Evolutionary conservation across 2,888 invertebrate genomes (phyloP).

Genomic region (Acronicta leporina): DNA sequence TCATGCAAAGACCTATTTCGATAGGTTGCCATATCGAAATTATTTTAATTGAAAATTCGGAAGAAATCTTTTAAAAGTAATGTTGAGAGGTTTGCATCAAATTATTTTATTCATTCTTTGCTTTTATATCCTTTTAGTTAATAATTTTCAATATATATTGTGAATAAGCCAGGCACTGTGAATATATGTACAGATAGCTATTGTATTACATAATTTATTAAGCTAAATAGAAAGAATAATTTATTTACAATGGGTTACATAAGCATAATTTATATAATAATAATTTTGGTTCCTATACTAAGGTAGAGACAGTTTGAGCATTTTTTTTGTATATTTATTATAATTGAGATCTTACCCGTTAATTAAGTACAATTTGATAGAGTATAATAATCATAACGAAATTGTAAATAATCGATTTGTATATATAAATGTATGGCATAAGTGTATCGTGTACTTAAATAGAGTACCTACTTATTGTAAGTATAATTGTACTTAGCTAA

Average conservation of each 20-base stretch:
- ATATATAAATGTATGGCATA: conserved; percentile 50
- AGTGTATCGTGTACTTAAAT: conserved; percentile 59
- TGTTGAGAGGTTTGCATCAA: conserved; percentile 21
- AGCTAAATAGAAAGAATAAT: conserved; percentile 73
- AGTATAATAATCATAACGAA: conserved; percentile 45
- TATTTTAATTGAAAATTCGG: background rate
- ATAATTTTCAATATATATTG: conserved; percentile 34
- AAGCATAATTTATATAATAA: conserved; percentile 64
- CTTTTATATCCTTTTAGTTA: conserved; percentile 44
- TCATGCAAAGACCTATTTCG: background rate
- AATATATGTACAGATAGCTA: conserved; percentile 80
- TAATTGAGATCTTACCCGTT: conserved; percentile 61
- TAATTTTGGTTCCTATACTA: conserved; percentile 88
- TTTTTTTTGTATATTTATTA: conserved; percentile 83
- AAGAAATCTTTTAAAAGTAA: conserved; percentile 12
- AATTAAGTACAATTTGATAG: conserved; percentile 64
- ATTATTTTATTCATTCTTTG: conserved; percentile 21
- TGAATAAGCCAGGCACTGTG: conserved; percentile 63
- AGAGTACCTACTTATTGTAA: conserved; percentile 55
- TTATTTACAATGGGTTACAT: conserved; percentile 78
- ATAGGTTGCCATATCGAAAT: background rate
- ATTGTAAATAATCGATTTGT: conserved; percentile 54
- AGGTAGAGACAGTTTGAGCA: conserved; percentile 77
- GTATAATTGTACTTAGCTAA: conserved; percentile 49
- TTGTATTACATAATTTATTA: conserved; percentile 77